phyloP scores from a whole-genome alignment of 2,113 vertebrate species.

The Ptilonorhynchus violaceus region DNA sequence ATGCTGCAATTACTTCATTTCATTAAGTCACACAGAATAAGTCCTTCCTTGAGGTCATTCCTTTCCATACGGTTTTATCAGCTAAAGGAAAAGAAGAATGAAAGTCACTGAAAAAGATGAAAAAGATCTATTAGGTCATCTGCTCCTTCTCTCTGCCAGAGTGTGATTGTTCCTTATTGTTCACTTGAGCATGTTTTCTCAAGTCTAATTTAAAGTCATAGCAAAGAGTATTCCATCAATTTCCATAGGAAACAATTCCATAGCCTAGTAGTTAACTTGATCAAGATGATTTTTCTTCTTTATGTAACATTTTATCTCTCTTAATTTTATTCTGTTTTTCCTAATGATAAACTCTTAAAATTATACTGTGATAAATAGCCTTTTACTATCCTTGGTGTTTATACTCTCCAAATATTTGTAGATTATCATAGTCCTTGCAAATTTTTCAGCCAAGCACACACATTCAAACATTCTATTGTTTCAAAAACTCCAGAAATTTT shows the following conservation, averaged over 20 bases:
- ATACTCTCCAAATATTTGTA: neutral
- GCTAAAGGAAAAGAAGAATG: neutral
- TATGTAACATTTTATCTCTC: neutral
- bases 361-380: neutral
- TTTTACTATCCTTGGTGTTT: neutral
- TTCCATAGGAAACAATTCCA: neutral
- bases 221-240: neutral
- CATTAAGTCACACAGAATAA: neutral
- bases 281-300: neutral
- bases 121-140: neutral
- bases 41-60: neutral
- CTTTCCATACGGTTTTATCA: neutral
- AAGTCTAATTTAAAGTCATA: neutral
- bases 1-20: neutral
- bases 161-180: neutral
- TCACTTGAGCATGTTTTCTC: neutral
- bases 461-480: neutral
- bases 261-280: neutral
- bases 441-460: neutral
- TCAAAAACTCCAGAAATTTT: neutral
- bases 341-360: neutral
- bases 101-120: neutral
- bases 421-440: neutral
- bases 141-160: neutral
- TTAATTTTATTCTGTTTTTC: neutral